Evolutionary conservation across 2,797 vertebrate genomes (phyloP), one percentile per base, ranked within the genome.

Genomic region (Molossus alvarezi): DNA sequence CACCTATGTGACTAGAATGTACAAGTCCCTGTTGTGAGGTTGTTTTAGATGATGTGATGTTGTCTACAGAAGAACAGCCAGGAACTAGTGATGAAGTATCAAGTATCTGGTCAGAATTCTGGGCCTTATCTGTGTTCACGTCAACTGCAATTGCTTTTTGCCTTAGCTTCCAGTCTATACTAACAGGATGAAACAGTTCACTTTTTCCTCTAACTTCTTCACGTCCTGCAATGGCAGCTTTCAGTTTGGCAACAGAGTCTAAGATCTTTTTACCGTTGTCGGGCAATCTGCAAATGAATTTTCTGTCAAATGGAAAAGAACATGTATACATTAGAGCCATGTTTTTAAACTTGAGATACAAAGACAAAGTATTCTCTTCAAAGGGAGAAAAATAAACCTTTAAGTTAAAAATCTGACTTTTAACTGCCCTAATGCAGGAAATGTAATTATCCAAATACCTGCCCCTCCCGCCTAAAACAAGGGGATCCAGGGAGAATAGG

Each of bases 201-300:
- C 89, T 96, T 71, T 95, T 99, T 86, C 94, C 98, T 89, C 98
- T 98, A 45, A 98, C 86, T 90, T 99, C 99, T 96, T 99, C 97
- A n/a, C 97, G 97, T 57, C 98, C 97, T 33, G 97, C 96, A 93
- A 99, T 98, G 62, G 98, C 99, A 83, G 98, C 95, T 25, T 76
- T 98, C 20, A 99, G 96, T 97, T 98, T 99, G 96, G 99, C 98
- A 62, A 97, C 96, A 97, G 99, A 99, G 57, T 99, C 99, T 0
- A 97, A 96, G 51, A 99, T 99, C 98, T 99, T 99, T 97, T 99
- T 99, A 91, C 99, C 99, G 98, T 99, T 99, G 98, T 99, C 99
- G 77, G 99, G 99, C 97, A 99, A 99, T 91, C 95, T 99, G 94
- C 98, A 98, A 95, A 99, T 93, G 96, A 99, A 99, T 91, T 97